A percentile compares a stretch with the other conserved stretches of the same genome.
These are phyloP conservation scores for Oxytorus armatus DNA, from an alignment of 2,888 invertebrate genomes.

Conservation along the genomic window DNA sequence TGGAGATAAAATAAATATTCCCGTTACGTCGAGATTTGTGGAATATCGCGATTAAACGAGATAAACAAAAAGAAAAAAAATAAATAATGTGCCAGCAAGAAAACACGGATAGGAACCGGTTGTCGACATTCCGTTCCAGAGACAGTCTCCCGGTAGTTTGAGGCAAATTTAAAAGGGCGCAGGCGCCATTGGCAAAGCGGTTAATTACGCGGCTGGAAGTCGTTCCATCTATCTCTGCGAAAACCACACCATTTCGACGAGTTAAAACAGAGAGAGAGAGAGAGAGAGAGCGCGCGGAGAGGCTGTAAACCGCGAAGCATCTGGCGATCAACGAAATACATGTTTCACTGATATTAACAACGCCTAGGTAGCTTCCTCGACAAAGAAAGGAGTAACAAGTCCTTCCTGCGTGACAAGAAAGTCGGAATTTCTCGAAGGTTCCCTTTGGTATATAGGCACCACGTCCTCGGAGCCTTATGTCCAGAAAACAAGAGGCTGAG, in stretches of 20 bases:
- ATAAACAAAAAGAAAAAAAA: conserved; percentile 27
- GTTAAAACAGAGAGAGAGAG: conserved; percentile 2
- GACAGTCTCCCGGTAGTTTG: conserved; percentile 66
- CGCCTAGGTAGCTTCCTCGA: conserved; percentile 45
- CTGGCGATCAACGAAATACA: conserved; percentile 52
- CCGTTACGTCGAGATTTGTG: conserved; percentile 9
- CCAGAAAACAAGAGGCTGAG: conserved; percentile 64
- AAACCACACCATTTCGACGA: conserved; percentile 36
- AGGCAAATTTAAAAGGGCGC: conserved; percentile 70
- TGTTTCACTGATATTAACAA: conserved; percentile 61
- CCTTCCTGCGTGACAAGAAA: conserved; percentile 71
- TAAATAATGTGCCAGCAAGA: conserved; percentile 42
- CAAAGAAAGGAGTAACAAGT: conserved; percentile 57
- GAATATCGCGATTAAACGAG: conserved; percentile 30
- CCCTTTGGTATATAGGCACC: conserved; percentile 34
- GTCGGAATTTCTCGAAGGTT: conserved; percentile 71
- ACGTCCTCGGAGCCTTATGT: conserved; percentile 50
- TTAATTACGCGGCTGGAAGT: conserved; percentile 74
- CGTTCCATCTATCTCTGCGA: conserved; percentile 35
- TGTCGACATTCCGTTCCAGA: conserved; percentile 74
- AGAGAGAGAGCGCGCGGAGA: neutral
- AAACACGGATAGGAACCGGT: conserved; percentile 76
- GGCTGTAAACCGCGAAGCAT: conserved; percentile 12
- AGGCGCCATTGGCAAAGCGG: conserved; percentile 72
- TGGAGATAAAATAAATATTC: conserved; percentile 21